Conservation (phyloP, 2,888 invertebrate genomes). For the Temnothorax ravouxi region DNA sequence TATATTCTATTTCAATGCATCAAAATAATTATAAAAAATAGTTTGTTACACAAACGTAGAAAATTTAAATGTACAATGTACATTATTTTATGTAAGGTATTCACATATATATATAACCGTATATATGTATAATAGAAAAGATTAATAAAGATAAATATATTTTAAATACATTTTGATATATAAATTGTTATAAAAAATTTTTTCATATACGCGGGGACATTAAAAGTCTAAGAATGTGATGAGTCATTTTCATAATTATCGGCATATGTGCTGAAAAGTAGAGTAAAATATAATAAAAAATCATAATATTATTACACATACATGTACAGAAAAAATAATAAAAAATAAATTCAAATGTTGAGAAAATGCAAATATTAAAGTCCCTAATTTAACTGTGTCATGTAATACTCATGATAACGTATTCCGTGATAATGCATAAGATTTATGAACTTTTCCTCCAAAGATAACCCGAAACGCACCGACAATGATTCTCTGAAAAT, state of each 20-base stretch:
- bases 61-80: conserved; percentile 7
- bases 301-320: neutral
- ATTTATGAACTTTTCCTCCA: conserved; percentile 13
- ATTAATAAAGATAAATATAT: neutral
- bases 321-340: neutral
- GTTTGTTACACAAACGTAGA: neutral
- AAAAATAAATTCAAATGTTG: neutral
- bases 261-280: neutral
- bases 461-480: neutral
- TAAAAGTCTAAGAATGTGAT: neutral
- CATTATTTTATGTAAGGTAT: neutral
- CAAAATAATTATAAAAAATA: neutral
- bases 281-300: neutral
- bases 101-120: neutral
- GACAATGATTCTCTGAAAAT: conserved; percentile 20
- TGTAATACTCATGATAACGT: neutral
- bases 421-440: neutral
- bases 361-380: neutral
- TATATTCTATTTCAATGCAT: neutral
- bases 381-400: neutral
- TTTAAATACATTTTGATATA: neutral
- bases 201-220: neutral
- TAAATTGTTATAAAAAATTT: neutral
- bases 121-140: neutral
- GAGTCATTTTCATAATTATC: neutral